Evolutionary conservation across 2,888 invertebrate genomes (phyloP).

Genomic region (Panopea generosa): DNA sequence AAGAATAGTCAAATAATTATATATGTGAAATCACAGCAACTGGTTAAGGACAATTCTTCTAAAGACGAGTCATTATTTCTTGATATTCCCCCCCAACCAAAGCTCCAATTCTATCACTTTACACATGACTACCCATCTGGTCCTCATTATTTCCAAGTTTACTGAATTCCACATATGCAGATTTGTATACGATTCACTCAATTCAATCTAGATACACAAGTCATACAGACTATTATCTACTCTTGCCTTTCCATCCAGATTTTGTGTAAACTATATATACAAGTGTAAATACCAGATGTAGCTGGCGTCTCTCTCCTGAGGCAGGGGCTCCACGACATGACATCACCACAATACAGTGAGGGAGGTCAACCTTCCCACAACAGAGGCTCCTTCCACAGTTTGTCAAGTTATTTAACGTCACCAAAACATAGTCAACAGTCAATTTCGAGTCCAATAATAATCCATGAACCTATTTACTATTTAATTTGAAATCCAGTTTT

Average conservation of each 20-base stretch:
- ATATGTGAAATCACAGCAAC: too few species aligned
- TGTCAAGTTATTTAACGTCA: conserved; percentile 16
- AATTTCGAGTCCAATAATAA: conserved; percentile 2
- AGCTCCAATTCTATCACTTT: too few species aligned
- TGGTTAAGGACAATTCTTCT: too few species aligned
- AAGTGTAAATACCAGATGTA: conserved; percentile 52
- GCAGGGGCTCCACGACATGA: conserved; percentile 74
- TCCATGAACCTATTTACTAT: conserved; percentile 11
- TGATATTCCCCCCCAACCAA: too few species aligned
- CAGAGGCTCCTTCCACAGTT: conserved; percentile 23
- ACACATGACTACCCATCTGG: too few species aligned
- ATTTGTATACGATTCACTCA: background rate
- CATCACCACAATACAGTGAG: conserved; percentile 69
- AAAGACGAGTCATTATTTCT: too few species aligned
- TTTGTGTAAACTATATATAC: conserved; percentile 38
- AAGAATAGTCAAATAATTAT: too few species aligned
- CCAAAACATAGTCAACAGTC: conserved; percentile 10
- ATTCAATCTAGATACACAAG: conserved; percentile 8
- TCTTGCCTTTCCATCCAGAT: conserved; percentile 61
- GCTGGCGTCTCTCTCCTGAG: conserved; percentile 54
- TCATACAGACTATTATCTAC: conserved; percentile 13
- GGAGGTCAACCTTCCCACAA: conserved; percentile 46
- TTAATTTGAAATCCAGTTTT: conserved; percentile 29
- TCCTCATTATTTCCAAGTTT: background rate
- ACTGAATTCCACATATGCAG: background rate